Evolutionary conservation across 2,113 vertebrate genomes (phyloP), one percentile per base, ranked within the genome.

Genomic region (Tetrax tetrax): DNA sequence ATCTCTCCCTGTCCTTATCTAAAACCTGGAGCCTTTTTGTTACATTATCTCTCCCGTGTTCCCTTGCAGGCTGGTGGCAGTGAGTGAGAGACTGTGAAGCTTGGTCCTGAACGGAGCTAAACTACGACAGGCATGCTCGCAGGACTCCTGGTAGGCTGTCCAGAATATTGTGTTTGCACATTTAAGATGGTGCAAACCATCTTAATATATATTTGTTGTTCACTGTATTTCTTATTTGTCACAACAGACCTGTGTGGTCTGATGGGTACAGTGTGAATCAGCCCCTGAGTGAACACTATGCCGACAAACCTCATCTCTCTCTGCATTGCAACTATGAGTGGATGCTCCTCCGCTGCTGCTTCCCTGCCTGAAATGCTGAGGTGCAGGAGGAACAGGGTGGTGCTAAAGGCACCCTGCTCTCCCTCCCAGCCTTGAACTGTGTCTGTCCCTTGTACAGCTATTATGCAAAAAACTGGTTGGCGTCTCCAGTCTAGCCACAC

Each of bases 281-380:
- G 61, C 31, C 37, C 28, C 1, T 6, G 2, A 14, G 35, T 1
- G 11, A 35, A 24, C 57, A 70, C 48, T 37, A 7, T 1, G 5
- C 28, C 15, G 5, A 11, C n/a, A 45, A 2, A 4, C 9, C 37
- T 20, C n/a, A 43, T 3, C 86, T 19, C 25, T 3, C 86, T 19
- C 25, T 19, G 38, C 0, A 0, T 7, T 31, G 19, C 10, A 33
- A 1, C 33, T 33, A 35, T 2, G 8, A 63, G 14, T 0, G 6
- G 71, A 54, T 28, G 38, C 17, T 47, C 25, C 45, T 25, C 22
- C 2, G 0, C 51, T 23, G 64, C 48, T 12, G 8, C 4, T 25
- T 56, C 31, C 31, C 31, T 0, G 0, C 29, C 14, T n/a, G 63
- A 17, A 18, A 19, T 7, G 2, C 0, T 1, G 35, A 61, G n/a